Evolutionary conservation across 2,797 vertebrate genomes (phyloP).

Genomic region (Hafferia zeledoni): DNA sequence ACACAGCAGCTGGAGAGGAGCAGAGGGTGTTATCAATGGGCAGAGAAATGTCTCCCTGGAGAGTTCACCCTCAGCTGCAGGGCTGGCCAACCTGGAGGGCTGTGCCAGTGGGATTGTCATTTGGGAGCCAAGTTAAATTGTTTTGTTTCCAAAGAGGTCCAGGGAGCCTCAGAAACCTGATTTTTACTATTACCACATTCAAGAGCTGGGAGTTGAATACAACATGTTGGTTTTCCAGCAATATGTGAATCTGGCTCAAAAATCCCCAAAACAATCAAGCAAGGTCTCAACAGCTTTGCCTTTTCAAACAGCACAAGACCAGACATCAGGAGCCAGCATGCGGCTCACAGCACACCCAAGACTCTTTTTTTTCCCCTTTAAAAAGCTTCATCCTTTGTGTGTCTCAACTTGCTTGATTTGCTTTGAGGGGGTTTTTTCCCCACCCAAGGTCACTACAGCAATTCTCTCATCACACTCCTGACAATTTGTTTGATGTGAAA

Average conservation of each 20-base stretch:
- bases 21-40: neutral
- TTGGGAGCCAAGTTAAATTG: neutral
- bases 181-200: neutral
- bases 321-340: neutral
- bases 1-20: neutral
- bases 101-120: neutral
- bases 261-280: neutral
- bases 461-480: neutral
- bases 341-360: neutral
- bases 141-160: neutral
- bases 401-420: neutral
- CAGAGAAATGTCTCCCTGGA: neutral
- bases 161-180: neutral
- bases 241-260: neutral
- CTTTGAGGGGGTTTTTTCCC: neutral
- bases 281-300: neutral
- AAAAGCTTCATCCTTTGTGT: neutral
- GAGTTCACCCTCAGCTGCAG: accelerated
- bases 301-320: neutral
- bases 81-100: neutral
- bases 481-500: neutral
- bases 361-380: neutral
- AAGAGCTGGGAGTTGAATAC: neutral
- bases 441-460: neutral
- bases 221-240: neutral